These are phyloP conservation scores for Strigamia transsilvanica DNA, from an alignment of 2,888 invertebrate species.

Conservation along the genomic window DNA sequence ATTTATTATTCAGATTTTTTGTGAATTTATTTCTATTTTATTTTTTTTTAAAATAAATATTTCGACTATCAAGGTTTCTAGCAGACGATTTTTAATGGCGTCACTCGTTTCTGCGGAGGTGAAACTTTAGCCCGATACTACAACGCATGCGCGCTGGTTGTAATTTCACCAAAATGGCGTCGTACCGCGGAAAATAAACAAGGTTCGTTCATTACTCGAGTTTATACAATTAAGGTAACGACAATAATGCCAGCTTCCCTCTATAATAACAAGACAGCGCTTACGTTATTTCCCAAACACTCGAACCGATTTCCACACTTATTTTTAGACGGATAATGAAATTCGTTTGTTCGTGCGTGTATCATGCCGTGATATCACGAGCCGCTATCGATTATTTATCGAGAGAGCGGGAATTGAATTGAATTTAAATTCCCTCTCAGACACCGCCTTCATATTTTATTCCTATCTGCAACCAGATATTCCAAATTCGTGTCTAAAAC, in stretches of 20 bases:
- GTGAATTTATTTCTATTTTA: neutral
- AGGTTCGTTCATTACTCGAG: neutral
- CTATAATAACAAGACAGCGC: neutral
- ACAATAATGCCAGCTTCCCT: neutral
- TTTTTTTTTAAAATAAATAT: neutral
- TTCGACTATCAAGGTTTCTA: neutral
- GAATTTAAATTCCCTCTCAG: neutral
- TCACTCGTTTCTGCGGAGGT: constrained; percentile 18
- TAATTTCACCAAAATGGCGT: neutral
- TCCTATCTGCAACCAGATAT: neutral
- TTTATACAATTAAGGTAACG: neutral
- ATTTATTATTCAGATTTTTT: neutral
- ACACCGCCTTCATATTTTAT: neutral
- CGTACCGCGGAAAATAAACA: constrained; percentile 12
- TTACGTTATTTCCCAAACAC: neutral
- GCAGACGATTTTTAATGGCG: constrained; percentile 10
- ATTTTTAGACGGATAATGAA: neutral
- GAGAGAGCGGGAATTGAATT: neutral
- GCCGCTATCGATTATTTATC: neutral
- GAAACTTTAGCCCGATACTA: neutral
- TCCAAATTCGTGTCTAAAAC: neutral
- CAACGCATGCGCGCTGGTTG: neutral
- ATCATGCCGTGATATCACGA: neutral
- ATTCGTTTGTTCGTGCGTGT: neutral
- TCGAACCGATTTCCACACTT: neutral